phyloP scores from a whole-genome alignment of 1,140 invertebrate species.

The Chironomus striatipennis region DNA sequence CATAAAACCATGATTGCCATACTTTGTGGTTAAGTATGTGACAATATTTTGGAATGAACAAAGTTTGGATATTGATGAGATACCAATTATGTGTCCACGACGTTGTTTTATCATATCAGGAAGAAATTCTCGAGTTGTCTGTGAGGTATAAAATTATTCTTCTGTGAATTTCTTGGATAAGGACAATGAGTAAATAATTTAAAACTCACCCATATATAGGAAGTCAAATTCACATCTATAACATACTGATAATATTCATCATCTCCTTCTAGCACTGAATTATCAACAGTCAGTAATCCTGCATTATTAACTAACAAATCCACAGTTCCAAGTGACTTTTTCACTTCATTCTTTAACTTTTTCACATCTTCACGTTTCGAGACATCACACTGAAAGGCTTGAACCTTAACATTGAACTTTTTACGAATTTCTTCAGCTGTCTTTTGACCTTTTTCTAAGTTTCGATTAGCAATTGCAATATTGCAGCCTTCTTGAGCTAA shows the following conservation, averaged over 20 bases:
- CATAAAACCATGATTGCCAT: not conserved
- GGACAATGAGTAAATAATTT: conserved; percentile 1
- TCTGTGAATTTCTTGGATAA: conserved; percentile 15
- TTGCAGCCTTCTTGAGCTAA: conserved; percentile 37
- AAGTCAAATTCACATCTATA: conserved; percentile 36
- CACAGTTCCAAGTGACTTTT: conserved; percentile 37
- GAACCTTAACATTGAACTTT: conserved; percentile 26
- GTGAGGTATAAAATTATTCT: not conserved
- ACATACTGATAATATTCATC: conserved; percentile 37
- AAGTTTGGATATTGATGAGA: conserved; percentile 33
- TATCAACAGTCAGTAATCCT: conserved; percentile 36
- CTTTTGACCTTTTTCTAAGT: conserved; percentile 37
- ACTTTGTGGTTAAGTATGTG: not conserved
- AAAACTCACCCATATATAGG: conserved; percentile 35
- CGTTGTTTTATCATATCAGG: conserved; percentile 38
- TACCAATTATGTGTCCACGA: conserved; percentile 36
- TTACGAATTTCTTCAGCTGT: conserved; percentile 32
- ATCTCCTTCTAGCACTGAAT: conserved; percentile 34
- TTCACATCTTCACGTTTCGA: conserved; percentile 54
- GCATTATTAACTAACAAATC: conserved; percentile 39
- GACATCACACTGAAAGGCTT: conserved; percentile 53
- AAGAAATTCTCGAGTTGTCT: conserved; percentile 38
- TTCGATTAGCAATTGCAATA: conserved; percentile 37
- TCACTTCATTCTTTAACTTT: conserved; percentile 29
- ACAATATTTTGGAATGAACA: not conserved